Evolutionary conservation across 2,797 vertebrate species (phyloP).

Genomic region (Lemur catta): DNA sequence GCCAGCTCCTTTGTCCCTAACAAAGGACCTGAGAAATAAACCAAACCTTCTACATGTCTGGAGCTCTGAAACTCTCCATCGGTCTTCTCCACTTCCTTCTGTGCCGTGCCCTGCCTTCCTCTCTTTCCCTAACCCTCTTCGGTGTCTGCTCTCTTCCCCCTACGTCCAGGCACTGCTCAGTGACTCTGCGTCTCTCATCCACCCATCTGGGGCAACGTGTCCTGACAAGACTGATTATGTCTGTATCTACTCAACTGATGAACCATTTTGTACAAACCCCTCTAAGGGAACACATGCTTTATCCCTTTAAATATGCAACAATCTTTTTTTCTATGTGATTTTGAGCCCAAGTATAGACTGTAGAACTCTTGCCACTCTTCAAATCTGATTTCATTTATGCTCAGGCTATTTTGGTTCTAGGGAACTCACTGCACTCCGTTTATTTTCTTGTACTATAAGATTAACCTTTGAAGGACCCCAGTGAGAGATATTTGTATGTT

Average conservation of each 20-base stretch:
- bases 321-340: not conserved
- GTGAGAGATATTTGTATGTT: not conserved
- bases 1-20: not conserved
- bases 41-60: not conserved
- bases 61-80: not conserved
- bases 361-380: not conserved
- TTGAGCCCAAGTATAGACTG: not conserved
- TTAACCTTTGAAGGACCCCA: not conserved
- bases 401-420: not conserved
- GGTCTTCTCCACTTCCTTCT: not conserved
- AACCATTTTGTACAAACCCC: not conserved
- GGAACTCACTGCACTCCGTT: not conserved
- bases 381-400: not conserved
- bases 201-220: not conserved
- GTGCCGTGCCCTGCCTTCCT: accelerated
- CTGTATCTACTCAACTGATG: not conserved
- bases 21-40: not conserved
- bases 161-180: not conserved
- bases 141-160: accelerated
- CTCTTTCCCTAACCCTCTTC: not conserved
- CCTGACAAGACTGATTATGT: not conserved
- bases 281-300: not conserved
- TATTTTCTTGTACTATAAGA: not conserved
- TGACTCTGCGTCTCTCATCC: not conserved
- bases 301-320: not conserved